Percentiles rank a stretch among this genome's conserved stretches.
These are phyloP conservation scores for Suricata suricatta DNA, from an alignment of 2,113 vertebrate genomes.

Conservation along the genomic window DNA sequence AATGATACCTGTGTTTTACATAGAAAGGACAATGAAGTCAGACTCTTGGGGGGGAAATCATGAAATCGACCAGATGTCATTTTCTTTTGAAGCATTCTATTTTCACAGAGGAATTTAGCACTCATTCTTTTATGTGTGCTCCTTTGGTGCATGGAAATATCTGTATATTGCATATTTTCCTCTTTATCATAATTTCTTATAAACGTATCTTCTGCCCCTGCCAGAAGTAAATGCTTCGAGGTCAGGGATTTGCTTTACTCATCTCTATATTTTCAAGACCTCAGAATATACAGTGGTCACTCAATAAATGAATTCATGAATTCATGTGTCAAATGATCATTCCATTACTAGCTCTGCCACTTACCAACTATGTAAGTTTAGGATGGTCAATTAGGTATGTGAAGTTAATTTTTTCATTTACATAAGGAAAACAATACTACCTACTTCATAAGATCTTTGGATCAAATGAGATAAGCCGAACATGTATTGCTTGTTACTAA, in stretches of 20 bases:
- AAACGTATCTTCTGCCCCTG: neutral
- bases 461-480: neutral
- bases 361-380: neutral
- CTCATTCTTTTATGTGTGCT: neutral
- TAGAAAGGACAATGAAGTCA: neutral
- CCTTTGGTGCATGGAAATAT: neutral
- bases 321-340: neutral
- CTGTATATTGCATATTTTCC: neutral
- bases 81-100: neutral
- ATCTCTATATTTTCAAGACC: neutral
- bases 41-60: neutral
- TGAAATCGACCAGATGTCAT: neutral
- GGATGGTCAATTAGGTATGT: neutral
- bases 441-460: neutral
- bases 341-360: neutral
- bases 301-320: neutral
- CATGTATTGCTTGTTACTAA: neutral
- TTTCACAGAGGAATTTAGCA: neutral
- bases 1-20: neutral
- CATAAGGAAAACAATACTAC: neutral
- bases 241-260: neutral
- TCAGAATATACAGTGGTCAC: neutral
- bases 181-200: neutral
- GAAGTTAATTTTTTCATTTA: neutral
- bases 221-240: neutral